Conservation (phyloP, 2,797 vertebrate species). For the Crenichthys baileyi region DNA sequence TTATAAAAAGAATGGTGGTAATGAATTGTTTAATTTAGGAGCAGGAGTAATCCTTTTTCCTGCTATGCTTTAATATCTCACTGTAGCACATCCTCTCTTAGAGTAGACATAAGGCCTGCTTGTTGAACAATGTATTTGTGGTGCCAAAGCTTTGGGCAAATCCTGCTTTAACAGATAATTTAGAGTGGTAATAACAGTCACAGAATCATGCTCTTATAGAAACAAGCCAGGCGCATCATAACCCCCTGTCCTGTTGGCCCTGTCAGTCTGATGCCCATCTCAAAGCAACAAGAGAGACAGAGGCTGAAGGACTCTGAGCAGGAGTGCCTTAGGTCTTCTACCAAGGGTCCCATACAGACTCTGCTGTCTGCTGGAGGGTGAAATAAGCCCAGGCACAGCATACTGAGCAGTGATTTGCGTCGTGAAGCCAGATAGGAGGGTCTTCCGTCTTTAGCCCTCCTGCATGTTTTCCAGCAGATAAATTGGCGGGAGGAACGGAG, state of each 20-base stretch:
- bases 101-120: conserved; percentile 44
- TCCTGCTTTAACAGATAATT: conserved; percentile 46
- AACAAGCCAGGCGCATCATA: conserved; percentile 49
- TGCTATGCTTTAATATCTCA: conserved; percentile 66
- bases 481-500: conserved; percentile 60
- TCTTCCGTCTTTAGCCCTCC: conserved; percentile 69
- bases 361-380: conserved; percentile 80
- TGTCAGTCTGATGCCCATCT: conserved; percentile 66
- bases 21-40: conserved; percentile 77
- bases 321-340: conserved; percentile 74
- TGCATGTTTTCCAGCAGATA: conserved; percentile 78
- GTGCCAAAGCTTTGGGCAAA: conserved; percentile 45
- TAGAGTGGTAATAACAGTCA: conserved; percentile 42
- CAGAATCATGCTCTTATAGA: conserved; percentile 44
- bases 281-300: conserved; percentile 55
- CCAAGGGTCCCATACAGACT: conserved; percentile 70
- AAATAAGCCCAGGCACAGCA: conserved; percentile 82
- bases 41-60: conserved; percentile 70
- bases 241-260: conserved; percentile 71
- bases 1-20: conserved; percentile 78
- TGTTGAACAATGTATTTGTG: conserved; percentile 42
- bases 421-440: conserved; percentile 68
- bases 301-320: conserved; percentile 62
- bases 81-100: conserved; percentile 51
- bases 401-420: conserved; percentile 72